Evolutionary conservation across 2,797 vertebrate genomes (phyloP).

Genomic region (Spinus olivaceus): DNA sequence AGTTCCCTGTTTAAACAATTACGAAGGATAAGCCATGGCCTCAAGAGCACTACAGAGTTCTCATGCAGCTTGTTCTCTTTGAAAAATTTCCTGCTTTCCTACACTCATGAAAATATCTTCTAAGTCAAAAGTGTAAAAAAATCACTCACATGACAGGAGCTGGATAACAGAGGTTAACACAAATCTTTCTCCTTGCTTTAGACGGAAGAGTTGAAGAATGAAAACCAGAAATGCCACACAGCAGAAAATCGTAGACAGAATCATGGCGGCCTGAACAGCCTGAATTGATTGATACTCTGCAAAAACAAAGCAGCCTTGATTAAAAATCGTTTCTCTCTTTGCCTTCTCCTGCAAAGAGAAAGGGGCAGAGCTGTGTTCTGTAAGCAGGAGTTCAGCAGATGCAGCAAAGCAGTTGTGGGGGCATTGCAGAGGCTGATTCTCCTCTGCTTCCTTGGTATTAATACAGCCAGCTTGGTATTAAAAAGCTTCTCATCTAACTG

Average conservation of each 20-base stretch:
- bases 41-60: neutral
- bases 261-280: slow-evolving; percentile 90
- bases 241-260: slow-evolving; percentile 89
- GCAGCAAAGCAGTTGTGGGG: neutral
- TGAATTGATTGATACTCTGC: slow-evolving; percentile 85
- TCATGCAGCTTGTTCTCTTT: neutral
- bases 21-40: neutral
- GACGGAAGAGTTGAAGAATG: slow-evolving; percentile 92
- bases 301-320: slow-evolving; percentile 17
- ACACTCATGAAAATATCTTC: neutral
- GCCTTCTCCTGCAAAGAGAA: neutral
- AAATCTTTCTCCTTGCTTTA: slow-evolving; percentile 95
- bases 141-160: slow-evolving; percentile 88
- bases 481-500: neutral
- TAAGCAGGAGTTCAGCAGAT: neutral
- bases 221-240: slow-evolving; percentile 91
- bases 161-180: slow-evolving; percentile 89
- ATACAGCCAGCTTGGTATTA: neutral
- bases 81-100: neutral
- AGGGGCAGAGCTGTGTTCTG: neutral
- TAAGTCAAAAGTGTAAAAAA: neutral
- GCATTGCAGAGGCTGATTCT: neutral
- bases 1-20: neutral
- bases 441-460: neutral
- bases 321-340: neutral